Evolutionary conservation across 2,888 invertebrate species (phyloP), one percentile per base, ranked within the genome.

Genomic region (Scelioninae gen. 2): DNA sequence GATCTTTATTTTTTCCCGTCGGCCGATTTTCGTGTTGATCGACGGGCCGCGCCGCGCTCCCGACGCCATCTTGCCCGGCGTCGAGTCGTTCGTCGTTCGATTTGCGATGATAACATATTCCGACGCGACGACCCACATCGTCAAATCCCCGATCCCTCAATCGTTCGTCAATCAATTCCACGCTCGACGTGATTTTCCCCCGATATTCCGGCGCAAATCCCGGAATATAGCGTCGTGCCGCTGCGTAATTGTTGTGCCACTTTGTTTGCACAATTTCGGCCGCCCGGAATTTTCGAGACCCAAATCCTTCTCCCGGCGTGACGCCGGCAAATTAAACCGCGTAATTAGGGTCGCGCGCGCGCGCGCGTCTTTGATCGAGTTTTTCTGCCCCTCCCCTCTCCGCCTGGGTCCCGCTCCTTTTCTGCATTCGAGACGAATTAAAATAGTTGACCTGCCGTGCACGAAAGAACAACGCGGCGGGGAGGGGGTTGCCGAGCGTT

Each of bases 401-500:
- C 35, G 9, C 13, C 45, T 33, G 25, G 5, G 7, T 45, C 55
- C 48, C 33, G 35, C 46, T 63, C 35, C 63, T 50, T 64, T 74
- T 70, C 70, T 68, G 53, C 67, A 68, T 73, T 68, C 69, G 65
- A 73, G 69, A 69, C 73, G 72, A 79, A 78, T 78, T 68, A 76
- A 76, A 77, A 77, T 76, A 73, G 74, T 73, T 71, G 67, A 70
- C 70, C 73, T 67, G 70, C 43, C 63, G 50, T 22, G 52, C 18
- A 55, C 39, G 63, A 57, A 46, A 33, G 61, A 48, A 60, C 52
- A 39, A 57, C n/a, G 45, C 19, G 1, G 71, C 33, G 18, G 48
- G 64, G 75, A 57, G 71, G 64, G 71, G 61, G 74, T 75, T 76
- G 79, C 80, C 80, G 80, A 80, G 80, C 75, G 78, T 82, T 82